phyloP scores from a whole-genome alignment of 1,140 invertebrate species.

The Idris sp. region DNA sequence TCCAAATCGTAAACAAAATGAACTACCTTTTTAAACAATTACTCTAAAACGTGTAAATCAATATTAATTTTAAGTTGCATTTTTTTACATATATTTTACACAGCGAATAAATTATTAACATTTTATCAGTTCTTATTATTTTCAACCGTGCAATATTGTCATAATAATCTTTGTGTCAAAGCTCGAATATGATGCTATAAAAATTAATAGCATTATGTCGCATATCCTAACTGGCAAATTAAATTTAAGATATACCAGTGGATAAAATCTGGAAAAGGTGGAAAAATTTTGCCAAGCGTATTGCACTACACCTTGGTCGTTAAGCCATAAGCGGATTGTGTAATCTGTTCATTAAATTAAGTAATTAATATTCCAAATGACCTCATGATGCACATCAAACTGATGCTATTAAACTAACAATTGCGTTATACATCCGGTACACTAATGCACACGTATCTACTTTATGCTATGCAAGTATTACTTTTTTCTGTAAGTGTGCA shows the following conservation, averaged over 20 bases:
- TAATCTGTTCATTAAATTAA: constrained; percentile 69
- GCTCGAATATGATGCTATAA: background rate
- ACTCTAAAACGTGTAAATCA: background rate
- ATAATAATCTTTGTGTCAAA: too few relatives aligned
- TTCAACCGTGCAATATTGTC: too few relatives aligned
- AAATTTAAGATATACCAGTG: constrained; percentile 25
- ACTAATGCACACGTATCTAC: constrained; percentile 13
- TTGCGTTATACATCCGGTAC: constrained; percentile 25
- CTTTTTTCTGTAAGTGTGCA: constrained; percentile 25
- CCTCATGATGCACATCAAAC: constrained; percentile 40
- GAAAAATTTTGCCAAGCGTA: constrained; percentile 59
- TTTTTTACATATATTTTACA: too few relatives aligned
- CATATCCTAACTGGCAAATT: constrained; percentile 1
- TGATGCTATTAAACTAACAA: constrained; percentile 51
- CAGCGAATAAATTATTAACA: too few relatives aligned
- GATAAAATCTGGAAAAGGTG: constrained; percentile 33
- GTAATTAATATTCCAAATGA: constrained; percentile 69
- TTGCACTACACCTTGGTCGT: constrained; percentile 50
- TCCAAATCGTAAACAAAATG: constrained; percentile 1
- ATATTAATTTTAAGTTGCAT: too few relatives aligned
- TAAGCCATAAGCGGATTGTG: constrained; percentile 68
- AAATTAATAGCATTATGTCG: constrained; percentile 24
- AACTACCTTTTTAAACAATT: constrained; percentile 5
- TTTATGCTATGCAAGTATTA: constrained; percentile 37
- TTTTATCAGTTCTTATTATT: too few relatives aligned